Percentiles rank a stretch among this genome's conserved stretches.
Evolutionary conservation across 2,888 invertebrate genomes (phyloP).

Genomic region (Oscheius myriophilus): DNA sequence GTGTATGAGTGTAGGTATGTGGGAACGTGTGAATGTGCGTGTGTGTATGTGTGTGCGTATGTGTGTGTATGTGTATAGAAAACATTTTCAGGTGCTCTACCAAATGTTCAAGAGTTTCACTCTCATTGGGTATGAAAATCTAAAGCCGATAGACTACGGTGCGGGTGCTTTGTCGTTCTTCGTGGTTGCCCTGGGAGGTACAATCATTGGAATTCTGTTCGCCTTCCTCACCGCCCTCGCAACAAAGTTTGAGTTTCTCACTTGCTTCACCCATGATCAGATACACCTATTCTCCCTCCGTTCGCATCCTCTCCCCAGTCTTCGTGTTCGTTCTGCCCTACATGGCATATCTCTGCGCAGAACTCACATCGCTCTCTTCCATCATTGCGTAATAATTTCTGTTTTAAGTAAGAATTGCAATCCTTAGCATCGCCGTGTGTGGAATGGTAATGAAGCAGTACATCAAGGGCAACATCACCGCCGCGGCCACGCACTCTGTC

Average conservation of each 20-base stretch:
- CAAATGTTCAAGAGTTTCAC: conserved; percentile 64
- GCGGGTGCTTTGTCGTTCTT: conserved; percentile 60
- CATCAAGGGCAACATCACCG: conserved; percentile 95
- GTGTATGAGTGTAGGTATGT: too few species aligned
- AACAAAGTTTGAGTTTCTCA: conserved; percentile 58
- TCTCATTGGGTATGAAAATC: conserved; percentile 59
- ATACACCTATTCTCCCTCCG: conserved; percentile 87
- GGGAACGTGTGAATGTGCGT: too few species aligned
- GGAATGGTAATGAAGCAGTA: conserved; percentile 99
- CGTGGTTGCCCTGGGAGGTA: conserved; percentile 67
- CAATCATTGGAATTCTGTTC: conserved; percentile 65
- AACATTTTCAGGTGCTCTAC: conserved; percentile 57
- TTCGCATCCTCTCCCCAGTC: conserved; percentile 94
- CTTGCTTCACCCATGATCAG: conserved; percentile 70
- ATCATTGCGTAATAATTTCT: conserved; percentile 98
- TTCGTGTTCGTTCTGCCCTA: conserved; percentile 99
- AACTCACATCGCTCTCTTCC: conserved; percentile 97
- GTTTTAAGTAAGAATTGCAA: background rate
- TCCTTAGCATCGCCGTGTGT: conserved; percentile 89
- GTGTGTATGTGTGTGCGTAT: too few species aligned
- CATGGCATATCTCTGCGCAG: conserved; percentile 93
- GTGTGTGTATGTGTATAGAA: too few species aligned
- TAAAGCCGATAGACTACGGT: conserved; percentile 40
- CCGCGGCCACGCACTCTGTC: conserved; percentile 95
- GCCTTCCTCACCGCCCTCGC: conserved; percentile 60